A percentile compares a stretch with the other conserved stretches of the same genome.
Conservation (phyloP, 2,113 vertebrate genomes). For the Tetraodon nigroviridis region DNA sequence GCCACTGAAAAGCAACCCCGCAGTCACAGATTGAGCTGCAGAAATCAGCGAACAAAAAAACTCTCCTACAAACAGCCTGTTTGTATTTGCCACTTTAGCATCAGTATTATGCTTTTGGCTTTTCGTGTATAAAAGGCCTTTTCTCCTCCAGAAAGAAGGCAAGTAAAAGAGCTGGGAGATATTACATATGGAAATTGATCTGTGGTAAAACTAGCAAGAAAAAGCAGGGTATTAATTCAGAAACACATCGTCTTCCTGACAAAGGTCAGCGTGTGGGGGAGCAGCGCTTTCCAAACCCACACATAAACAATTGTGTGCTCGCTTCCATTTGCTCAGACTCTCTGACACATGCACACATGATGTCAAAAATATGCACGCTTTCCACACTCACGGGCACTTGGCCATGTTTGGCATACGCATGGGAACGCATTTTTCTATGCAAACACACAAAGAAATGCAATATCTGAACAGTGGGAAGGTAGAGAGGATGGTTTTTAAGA, state of each 20-base stretch:
- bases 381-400: constrained; percentile 1
- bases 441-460: not conserved
- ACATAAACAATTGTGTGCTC: constrained; percentile 46
- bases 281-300: constrained; percentile 52
- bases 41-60: not conserved
- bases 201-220: constrained; percentile 12
- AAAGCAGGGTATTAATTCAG: constrained; percentile 42
- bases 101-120: not conserved
- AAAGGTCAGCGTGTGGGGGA: constrained; percentile 62
- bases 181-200: constrained; percentile 23
- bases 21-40: not conserved
- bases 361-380: constrained; percentile 9
- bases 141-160: not conserved
- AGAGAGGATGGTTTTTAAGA: too few species aligned
- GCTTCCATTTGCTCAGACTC: constrained; percentile 13
- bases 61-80: not conserved
- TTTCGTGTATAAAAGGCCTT: not conserved
- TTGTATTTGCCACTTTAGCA: too few species aligned
- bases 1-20: not conserved
- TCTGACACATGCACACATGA: constrained; percentile 5
- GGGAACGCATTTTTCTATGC: constrained; percentile 2
- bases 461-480: not conserved
- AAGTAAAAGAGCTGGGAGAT: constrained; percentile 3
- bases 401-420: constrained; percentile 13
- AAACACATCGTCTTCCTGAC: constrained; percentile 38